Percentiles rank a stretch among this genome's conserved stretches.
These are phyloP conservation scores for Pipistrellus pygmaeus DNA, from an alignment of 2,797 vertebrate species.

Conservation along the genomic window DNA sequence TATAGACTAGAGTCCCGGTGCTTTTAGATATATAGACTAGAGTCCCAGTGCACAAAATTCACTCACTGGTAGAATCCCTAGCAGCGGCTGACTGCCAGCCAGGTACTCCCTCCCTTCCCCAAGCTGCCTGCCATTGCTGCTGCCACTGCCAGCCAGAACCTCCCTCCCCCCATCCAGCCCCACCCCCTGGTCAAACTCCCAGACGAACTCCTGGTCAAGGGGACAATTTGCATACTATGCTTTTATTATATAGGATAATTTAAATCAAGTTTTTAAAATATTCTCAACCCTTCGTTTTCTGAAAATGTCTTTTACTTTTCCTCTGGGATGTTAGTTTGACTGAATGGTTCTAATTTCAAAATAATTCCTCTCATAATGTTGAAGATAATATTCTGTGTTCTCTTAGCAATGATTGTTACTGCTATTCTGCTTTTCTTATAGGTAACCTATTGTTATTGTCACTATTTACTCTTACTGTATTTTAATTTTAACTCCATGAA, in stretches of 20 bases:
- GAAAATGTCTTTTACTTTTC: neutral
- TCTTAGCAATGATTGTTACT: neutral
- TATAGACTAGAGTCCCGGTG: no score
- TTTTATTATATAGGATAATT: neutral
- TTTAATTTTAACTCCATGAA: neutral
- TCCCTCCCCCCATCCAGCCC: no score
- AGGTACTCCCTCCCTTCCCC: no score
- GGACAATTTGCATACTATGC: no score
- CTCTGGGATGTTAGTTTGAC: neutral
- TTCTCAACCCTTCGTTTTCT: neutral
- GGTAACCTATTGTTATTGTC: neutral
- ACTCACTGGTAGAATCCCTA: no score
- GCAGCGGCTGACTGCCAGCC: no score
- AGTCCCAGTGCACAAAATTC: no score
- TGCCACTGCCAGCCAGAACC: no score
- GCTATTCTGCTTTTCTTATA: neutral
- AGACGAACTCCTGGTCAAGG: no score
- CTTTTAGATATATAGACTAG: no score
- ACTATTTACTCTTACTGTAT: neutral
- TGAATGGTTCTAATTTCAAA: neutral
- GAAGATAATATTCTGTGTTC: neutral
- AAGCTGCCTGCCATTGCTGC: no score
- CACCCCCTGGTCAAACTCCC: no score
- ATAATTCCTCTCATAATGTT: neutral
- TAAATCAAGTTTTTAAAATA: neutral